These are phyloP conservation scores for Minunthozetes semirufus DNA, from an alignment of 2,888 invertebrate genomes.

Conservation along the genomic window DNA sequence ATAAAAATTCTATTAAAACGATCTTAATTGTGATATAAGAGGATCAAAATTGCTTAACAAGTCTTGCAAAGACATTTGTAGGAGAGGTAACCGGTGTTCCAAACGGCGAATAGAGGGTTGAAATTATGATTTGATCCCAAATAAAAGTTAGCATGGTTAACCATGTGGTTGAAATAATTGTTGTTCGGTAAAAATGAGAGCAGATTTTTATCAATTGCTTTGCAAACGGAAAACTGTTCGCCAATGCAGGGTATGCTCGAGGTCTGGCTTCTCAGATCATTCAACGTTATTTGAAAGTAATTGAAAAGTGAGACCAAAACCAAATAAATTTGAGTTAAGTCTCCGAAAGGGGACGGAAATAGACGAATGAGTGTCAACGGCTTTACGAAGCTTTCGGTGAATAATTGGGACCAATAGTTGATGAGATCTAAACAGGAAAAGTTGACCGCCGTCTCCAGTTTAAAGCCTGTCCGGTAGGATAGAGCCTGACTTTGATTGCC, in stretches of 20 bases:
- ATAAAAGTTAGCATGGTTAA: not conserved
- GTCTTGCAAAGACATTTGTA: not conserved
- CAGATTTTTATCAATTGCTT: not conserved
- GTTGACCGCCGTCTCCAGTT: not conserved
- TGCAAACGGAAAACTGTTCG: not conserved
- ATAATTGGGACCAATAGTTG: not conserved
- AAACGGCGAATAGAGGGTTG: not conserved
- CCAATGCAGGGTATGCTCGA: not conserved
- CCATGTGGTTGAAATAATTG: not conserved
- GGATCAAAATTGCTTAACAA: too few species aligned
- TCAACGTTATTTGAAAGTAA: not conserved
- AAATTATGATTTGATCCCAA: not conserved
- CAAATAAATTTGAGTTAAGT: not conserved
- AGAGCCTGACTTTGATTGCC: too few species aligned
- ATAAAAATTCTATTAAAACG: too few species aligned
- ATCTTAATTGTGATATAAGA: too few species aligned
- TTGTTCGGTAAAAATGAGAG: not conserved
- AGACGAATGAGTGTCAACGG: not conserved
- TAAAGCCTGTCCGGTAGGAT: not conserved
- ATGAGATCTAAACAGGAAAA: constrained; percentile 6
- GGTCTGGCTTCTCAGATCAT: not conserved
- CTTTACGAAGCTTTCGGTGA: not conserved
- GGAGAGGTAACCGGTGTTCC: not conserved
- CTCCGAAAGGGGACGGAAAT: not conserved
- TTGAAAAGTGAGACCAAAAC: not conserved